A percentile compares a stretch with the other conserved stretches of the same genome.
Conservation (phyloP, 2,113 vertebrate species). For the Microtus richardsoni region DNA sequence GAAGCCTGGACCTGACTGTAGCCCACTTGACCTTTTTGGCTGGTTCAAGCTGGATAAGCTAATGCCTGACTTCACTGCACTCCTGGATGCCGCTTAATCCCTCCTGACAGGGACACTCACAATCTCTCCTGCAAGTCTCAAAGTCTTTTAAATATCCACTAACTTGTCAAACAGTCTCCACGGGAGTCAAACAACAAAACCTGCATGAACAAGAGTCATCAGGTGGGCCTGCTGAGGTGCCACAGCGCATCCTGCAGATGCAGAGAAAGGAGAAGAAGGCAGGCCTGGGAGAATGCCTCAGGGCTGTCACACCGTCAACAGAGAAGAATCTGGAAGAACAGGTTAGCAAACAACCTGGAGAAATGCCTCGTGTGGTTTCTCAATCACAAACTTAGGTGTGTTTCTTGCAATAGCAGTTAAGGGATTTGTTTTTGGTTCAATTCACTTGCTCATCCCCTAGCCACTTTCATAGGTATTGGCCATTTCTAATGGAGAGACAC, state of each 20-base stretch:
- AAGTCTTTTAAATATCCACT: neutral
- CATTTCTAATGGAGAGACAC: neutral
- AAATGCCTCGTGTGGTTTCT: neutral
- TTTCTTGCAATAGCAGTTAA: neutral
- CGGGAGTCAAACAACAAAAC: neutral
- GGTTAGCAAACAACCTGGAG: neutral
- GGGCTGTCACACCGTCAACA: neutral
- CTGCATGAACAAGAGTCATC: neutral
- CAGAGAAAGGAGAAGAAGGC: neutral
- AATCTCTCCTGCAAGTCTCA: neutral
- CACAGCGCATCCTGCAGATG: neutral
- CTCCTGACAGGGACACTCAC: neutral
- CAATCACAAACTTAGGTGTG: neutral
- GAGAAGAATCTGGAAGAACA: neutral
- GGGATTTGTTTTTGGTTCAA: neutral
- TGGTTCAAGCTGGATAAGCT: neutral
- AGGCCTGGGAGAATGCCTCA: neutral
- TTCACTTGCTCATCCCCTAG: neutral
- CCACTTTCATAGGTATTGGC: neutral
- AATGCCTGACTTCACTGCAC: neutral
- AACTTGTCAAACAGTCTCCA: neutral
- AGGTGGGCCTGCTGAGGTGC: neutral
- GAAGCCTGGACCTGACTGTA: neutral
- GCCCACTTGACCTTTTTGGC: neutral
- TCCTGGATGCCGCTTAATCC: too few species aligned